A percentile compares a stretch with the other conserved stretches of the same genome.
These are phyloP conservation scores for Notarius quadriscutis DNA, from an alignment of 2,113 vertebrate genomes.

Conservation along the genomic window DNA sequence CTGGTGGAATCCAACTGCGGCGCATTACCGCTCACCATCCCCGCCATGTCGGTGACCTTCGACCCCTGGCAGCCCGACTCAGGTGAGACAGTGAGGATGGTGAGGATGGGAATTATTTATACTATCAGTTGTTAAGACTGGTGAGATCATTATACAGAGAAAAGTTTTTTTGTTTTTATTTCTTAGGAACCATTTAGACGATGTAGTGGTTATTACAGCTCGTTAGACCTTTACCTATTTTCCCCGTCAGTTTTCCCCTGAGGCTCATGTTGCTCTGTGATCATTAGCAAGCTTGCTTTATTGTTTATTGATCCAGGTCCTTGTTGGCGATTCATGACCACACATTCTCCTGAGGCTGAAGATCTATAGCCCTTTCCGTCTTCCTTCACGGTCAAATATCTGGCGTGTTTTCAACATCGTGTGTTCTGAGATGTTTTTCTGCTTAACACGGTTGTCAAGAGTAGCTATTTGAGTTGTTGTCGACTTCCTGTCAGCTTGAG, in stretches of 20 bases:
- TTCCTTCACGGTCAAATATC: neutral
- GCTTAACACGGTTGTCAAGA: neutral
- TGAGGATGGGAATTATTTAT: neutral
- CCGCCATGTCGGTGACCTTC: conserved; percentile 83
- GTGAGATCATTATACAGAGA: neutral
- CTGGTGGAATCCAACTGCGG: conserved; percentile 96
- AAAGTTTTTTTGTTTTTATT: neutral
- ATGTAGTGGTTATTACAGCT: neutral
- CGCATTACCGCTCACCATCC: conserved; percentile 88
- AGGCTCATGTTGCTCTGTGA: neutral
- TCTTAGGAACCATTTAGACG: neutral
- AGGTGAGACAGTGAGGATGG: conserved; percentile 68
- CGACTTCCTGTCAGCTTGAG: neutral
- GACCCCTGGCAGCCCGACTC: conserved; percentile 92
- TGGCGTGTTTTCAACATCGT: too few relatives aligned
- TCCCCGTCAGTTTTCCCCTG: neutral
- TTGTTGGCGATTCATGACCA: neutral
- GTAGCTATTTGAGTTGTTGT: neutral
- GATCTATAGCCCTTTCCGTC: conserved; percentile 21
- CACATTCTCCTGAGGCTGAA: neutral
- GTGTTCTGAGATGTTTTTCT: neutral
- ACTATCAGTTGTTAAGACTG: neutral
- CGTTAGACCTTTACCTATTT: neutral
- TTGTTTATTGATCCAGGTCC: conserved; percentile 36
- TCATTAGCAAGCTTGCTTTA: conserved; percentile 1